Conservation (phyloP, 2,113 vertebrate genomes). For the Eubucco bourcierii region DNA sequence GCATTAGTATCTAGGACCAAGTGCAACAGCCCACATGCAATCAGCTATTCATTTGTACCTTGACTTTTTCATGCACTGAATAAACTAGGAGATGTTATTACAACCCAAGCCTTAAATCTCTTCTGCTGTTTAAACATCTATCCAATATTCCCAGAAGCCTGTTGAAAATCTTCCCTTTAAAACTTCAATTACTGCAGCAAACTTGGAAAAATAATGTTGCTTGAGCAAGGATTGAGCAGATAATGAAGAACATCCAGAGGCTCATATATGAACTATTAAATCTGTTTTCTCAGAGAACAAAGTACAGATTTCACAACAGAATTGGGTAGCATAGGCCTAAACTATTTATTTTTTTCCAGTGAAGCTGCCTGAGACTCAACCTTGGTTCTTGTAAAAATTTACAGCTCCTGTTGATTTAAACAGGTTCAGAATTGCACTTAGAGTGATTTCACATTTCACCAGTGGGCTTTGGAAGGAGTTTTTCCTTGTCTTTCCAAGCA, state of each 20-base stretch:
- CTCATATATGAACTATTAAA: not conserved
- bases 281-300: not conserved
- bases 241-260: not conserved
- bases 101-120: not conserved
- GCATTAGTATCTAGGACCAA: not conserved
- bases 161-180: not conserved
- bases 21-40: not conserved
- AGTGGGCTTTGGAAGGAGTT: not conserved
- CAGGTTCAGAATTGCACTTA: not conserved
- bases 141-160: not conserved
- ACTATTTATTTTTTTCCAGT: too few species aligned
- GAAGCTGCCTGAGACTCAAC: not conserved
- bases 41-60: not conserved
- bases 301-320: not conserved
- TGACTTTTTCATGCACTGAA: not conserved
- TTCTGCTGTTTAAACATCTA: not conserved
- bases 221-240: not conserved
- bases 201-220: not conserved
- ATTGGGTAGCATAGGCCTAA: not conserved
- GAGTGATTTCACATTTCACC: not conserved
- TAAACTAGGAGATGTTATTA: not conserved
- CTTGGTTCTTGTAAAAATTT: not conserved
- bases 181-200: not conserved
- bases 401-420: not conserved
- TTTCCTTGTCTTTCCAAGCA: not conserved